Conservation (phyloP, 2,113 vertebrate species). For the Nymphicus hollandicus region DNA sequence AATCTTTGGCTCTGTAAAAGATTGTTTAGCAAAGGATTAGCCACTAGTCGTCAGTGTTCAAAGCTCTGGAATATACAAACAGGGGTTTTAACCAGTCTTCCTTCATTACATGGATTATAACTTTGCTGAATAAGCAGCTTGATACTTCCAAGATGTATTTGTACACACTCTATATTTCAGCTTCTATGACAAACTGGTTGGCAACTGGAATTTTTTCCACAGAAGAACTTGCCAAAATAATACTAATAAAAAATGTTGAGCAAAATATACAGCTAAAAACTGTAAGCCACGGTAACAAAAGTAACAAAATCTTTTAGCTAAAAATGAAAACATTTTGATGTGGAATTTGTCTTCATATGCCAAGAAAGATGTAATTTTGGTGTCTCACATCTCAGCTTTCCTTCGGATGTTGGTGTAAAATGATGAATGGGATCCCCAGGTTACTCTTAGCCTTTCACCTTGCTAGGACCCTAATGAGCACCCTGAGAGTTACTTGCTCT, state of each 20-base stretch:
- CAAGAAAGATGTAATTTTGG: not conserved
- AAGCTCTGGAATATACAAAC: not conserved
- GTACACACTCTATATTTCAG: not conserved
- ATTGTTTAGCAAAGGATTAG: not conserved
- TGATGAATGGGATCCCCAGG: rapidly evolving
- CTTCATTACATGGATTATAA: not conserved
- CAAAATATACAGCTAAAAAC: not conserved
- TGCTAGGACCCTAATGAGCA: not conserved
- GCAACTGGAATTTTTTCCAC: not conserved
- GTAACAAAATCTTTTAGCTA: not conserved
- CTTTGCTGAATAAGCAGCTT: not conserved
- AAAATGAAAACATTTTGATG: not conserved
- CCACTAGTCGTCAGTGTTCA: not conserved
- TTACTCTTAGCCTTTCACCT: not conserved
- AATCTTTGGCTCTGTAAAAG: not conserved
- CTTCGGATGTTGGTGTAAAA: not conserved
- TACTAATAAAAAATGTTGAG: not conserved
- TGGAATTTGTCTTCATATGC: not conserved
- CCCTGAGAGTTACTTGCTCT: not conserved
- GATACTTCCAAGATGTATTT: not conserved
- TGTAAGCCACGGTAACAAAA: not conserved
- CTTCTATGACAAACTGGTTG: not conserved
- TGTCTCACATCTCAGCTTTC: not conserved
- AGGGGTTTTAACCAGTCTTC: not conserved
- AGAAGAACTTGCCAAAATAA: not conserved